Conservation (phyloP, 2,113 vertebrate species). For the Ranitomeya variabilis region DNA sequence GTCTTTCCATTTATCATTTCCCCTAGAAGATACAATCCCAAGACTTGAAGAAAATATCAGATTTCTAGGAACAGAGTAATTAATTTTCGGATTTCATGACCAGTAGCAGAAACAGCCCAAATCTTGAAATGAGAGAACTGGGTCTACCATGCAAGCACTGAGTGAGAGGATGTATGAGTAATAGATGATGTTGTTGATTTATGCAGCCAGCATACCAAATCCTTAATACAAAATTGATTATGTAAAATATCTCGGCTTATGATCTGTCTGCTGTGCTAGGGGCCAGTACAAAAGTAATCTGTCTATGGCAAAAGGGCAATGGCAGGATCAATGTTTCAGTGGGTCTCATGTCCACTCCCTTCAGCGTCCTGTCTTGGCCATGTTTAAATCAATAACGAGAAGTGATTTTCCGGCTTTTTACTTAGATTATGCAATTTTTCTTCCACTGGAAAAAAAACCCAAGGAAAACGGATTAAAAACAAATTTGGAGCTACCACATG, state of each 20-base stretch:
- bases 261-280: constrained; percentile 68
- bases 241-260: constrained; percentile 77
- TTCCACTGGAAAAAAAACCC: constrained; percentile 36
- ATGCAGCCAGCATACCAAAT: constrained; percentile 74
- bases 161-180: constrained; percentile 72
- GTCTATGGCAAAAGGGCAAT: constrained; percentile 79
- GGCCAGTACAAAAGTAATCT: constrained; percentile 68
- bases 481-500: background rate
- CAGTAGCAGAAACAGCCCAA: constrained; percentile 79
- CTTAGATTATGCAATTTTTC: constrained; percentile 51
- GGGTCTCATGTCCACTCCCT: constrained; percentile 63
- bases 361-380: constrained; percentile 60
- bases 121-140: constrained; percentile 76
- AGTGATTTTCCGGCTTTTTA: constrained; percentile 59
- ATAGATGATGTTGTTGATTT: constrained; percentile 79
- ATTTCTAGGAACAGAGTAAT: constrained; percentile 86
- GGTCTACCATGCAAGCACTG: constrained; percentile 73
- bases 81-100: constrained; percentile 80
- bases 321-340: constrained; percentile 75
- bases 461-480: constrained; percentile 34
- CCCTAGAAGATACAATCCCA: constrained; percentile 81
- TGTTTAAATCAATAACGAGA: constrained; percentile 40
- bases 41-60: constrained; percentile 86
- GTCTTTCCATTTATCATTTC: constrained; percentile 98
- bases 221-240: constrained; percentile 80